phyloP scores from a whole-genome alignment of 2,888 invertebrate genomes.

The Lymantria monacha region DNA sequence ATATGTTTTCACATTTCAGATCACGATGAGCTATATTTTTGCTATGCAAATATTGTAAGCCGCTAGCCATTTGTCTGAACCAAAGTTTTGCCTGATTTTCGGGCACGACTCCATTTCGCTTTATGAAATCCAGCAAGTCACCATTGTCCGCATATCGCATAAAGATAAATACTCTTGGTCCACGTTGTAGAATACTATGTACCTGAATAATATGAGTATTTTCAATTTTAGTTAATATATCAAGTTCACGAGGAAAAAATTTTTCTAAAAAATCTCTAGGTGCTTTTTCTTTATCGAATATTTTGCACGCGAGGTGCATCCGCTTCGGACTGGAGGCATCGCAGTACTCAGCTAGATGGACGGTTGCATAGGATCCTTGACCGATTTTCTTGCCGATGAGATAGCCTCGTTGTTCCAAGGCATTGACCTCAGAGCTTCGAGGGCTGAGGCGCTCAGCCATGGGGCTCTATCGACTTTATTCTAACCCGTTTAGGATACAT shows the following conservation, averaged over 20 bases:
- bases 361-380: slow-evolving; percentile 95
- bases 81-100: slow-evolving; percentile 91
- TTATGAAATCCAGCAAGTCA: slow-evolving; percentile 92
- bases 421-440: slow-evolving; percentile 91
- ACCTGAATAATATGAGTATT: slow-evolving; percentile 96
- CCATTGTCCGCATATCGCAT: slow-evolving; percentile 96
- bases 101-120: slow-evolving; percentile 88
- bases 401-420: slow-evolving; percentile 92
- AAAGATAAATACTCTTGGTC: slow-evolving; percentile 92
- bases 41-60: slow-evolving; percentile 91
- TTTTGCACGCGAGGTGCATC: slow-evolving; percentile 92
- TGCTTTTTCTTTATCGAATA: slow-evolving; percentile 94
- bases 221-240: slow-evolving; percentile 93
- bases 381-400: slow-evolving; percentile 93
- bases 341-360: slow-evolving; percentile 91
- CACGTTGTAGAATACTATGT: slow-evolving; percentile 92
- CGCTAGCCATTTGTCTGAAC: slow-evolving; percentile 93
- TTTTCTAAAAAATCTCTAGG: slow-evolving; percentile 94
- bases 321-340: slow-evolving; percentile 87
- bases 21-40: slow-evolving; percentile 95
- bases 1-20: slow-evolving; percentile 96
- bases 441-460: slow-evolving; percentile 89
- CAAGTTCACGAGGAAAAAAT: slow-evolving; percentile 96
- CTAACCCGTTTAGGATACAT: slow-evolving; percentile 82
- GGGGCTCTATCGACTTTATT: slow-evolving; percentile 79